Evolutionary conservation across 1,140 invertebrate species (phyloP).

Genomic region (Drosophila pruinosa): DNA sequence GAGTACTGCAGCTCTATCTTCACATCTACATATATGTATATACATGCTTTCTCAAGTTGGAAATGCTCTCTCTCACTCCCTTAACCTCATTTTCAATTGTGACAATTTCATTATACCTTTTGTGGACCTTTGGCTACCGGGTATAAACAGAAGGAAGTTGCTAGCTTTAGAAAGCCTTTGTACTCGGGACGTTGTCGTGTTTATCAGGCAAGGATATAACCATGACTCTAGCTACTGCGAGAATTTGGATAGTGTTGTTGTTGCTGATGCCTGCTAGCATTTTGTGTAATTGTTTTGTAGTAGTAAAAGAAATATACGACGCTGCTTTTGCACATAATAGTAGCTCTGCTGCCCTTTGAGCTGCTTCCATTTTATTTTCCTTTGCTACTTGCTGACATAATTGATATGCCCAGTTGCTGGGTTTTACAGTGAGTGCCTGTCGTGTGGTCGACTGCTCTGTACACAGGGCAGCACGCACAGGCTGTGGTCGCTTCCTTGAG

Average conservation of each 20-base stretch:
- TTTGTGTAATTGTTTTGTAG: constrained; percentile 77
- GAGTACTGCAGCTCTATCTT: too few relatives aligned
- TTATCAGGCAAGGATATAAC: constrained; percentile 57
- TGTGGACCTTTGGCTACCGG: neutral
- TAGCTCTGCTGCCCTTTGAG: constrained; percentile 1
- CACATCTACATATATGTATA: too few relatives aligned
- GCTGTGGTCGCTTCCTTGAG: neutral
- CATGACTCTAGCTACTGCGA: constrained; percentile 4
- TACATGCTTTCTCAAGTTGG: too few relatives aligned
- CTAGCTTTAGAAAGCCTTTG: constrained; percentile 41
- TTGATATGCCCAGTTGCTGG: constrained; percentile 56
- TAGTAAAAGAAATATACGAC: constrained; percentile 37
- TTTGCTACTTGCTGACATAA: constrained; percentile 64
- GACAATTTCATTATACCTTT: neutral
- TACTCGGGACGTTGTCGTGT: constrained; percentile 71
- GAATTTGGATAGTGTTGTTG: constrained; percentile 17
- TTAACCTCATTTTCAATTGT: too few relatives aligned
- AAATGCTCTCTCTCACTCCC: too few relatives aligned
- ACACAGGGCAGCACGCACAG: constrained; percentile 26
- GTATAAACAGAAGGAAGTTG: constrained; percentile 39
- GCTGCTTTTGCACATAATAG: constrained; percentile 59
- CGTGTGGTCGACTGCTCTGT: constrained; percentile 19
- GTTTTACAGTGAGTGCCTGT: constrained; percentile 26
- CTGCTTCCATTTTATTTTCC: constrained; percentile 11
- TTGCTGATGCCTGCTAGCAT: constrained; percentile 61